Evolutionary conservation across 1,140 invertebrate species (phyloP).

Genomic region (Calephelis nemesis): DNA sequence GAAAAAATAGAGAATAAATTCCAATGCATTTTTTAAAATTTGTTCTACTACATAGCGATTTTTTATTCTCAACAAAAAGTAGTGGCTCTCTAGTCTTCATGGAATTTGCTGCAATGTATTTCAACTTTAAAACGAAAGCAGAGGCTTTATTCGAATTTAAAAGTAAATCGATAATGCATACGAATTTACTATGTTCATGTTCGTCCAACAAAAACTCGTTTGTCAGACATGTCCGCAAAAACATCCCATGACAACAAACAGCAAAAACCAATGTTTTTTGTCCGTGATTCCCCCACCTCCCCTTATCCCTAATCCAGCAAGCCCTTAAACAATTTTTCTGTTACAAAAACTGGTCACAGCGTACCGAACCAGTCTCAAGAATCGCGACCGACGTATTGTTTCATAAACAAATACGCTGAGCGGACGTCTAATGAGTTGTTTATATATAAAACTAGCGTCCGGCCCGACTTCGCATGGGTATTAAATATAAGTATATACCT

Average conservation of each 20-base stretch:
- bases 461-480: too few relatives aligned
- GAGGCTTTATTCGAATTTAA: too few relatives aligned
- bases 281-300: slow-evolving; percentile 47
- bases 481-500: too few relatives aligned
- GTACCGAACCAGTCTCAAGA: slow-evolving; percentile 22
- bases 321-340: slow-evolving; percentile 29
- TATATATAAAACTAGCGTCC: too few relatives aligned
- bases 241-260: slow-evolving; percentile 64
- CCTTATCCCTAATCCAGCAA: slow-evolving; percentile 27
- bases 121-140: not conserved
- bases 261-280: slow-evolving; percentile 68
- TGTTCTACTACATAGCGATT: too few relatives aligned
- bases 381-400: slow-evolving; percentile 14
- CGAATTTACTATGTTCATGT: slow-evolving; percentile 43
- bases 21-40: too few relatives aligned
- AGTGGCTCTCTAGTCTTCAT: too few relatives aligned
- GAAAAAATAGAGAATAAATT: too few relatives aligned
- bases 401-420: slow-evolving; percentile 25
- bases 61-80: too few relatives aligned
- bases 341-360: slow-evolving; percentile 32
- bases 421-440: slow-evolving; percentile 19
- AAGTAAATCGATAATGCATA: slow-evolving; percentile 20
- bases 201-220: slow-evolving; percentile 38
- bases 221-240: slow-evolving; percentile 62
- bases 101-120: too few relatives aligned